Percentiles rank a stretch among this genome's conserved stretches.
Evolutionary conservation across 2,113 vertebrate genomes (phyloP).

Genomic region (Aegotheles bennettii): DNA sequence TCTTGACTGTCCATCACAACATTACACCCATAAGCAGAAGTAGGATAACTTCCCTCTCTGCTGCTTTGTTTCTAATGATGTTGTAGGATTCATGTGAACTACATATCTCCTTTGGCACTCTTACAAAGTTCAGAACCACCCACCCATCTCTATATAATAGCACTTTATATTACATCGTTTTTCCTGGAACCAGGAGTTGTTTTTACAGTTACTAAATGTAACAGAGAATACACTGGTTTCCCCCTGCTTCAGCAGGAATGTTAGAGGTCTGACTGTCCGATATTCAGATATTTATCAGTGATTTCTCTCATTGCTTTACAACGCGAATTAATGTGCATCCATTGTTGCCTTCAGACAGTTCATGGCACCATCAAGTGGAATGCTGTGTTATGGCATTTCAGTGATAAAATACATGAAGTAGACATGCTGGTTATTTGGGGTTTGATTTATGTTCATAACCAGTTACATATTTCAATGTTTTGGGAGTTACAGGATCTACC

Average conservation of each 20-base stretch:
- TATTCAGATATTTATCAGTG: background rate
- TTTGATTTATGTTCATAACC: background rate
- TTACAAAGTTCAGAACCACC: background rate
- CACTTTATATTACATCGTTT: conserved; percentile 27
- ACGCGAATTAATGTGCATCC: background rate
- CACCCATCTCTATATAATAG: background rate
- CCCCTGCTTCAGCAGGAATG: background rate
- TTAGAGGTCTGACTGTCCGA: background rate
- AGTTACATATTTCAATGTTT: background rate
- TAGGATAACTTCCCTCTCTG: rapidly evolving
- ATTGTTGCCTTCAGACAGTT: background rate
- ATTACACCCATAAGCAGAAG: background rate
- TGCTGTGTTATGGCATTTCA: background rate
- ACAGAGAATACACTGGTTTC: background rate
- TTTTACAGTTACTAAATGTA: conserved; percentile 37
- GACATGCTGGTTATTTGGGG: background rate
- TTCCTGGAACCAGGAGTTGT: conserved; percentile 16
- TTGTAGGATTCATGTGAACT: background rate
- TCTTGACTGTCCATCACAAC: background rate
- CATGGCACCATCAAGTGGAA: conserved; percentile 14
- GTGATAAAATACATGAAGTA: background rate
- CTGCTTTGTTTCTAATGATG: background rate
- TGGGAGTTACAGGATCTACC: background rate
- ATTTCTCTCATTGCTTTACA: background rate
- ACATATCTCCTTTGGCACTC: background rate